Percentiles rank a stretch among this genome's conserved stretches.
phyloP scores from a whole-genome alignment of 2,888 invertebrate genomes.

The Liopterus haemorrhoidalis region DNA sequence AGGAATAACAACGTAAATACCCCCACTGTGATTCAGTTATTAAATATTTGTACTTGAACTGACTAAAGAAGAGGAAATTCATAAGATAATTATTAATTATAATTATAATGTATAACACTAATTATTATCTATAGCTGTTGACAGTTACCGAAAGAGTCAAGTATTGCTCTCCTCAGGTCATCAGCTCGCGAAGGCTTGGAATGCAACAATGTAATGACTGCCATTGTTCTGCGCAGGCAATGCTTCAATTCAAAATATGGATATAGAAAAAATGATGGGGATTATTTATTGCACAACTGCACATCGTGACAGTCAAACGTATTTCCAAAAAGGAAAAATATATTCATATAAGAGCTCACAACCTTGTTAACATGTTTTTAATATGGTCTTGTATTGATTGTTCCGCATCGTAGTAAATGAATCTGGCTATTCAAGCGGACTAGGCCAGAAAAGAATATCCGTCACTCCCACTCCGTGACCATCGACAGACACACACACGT shows the following conservation, averaged over 20 bases:
- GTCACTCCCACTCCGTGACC: constrained; percentile 12
- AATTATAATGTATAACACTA: too few relatives aligned
- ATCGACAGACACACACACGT: constrained; percentile 5
- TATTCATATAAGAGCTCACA: constrained; percentile 39
- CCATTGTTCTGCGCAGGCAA: neutral
- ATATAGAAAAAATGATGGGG: constrained; percentile 24
- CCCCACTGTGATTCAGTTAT: too few relatives aligned
- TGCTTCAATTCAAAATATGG: constrained; percentile 4
- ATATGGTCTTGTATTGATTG: constrained; percentile 35
- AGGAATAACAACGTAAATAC: too few relatives aligned
- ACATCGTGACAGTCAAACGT: too few relatives aligned
- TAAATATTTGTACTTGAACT: constrained; percentile 78
- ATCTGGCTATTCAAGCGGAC: constrained; percentile 9
- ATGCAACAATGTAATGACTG: constrained; percentile 34
- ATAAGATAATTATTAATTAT: too few relatives aligned
- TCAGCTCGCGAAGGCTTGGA: constrained; percentile 36
- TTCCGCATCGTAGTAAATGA: too few relatives aligned
- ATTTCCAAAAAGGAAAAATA: too few relatives aligned
- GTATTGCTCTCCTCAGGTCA: constrained; percentile 28
- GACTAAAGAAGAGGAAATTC: constrained; percentile 61
- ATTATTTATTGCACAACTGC: constrained; percentile 34
- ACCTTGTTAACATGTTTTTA: constrained; percentile 37
- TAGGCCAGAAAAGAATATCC: constrained; percentile 8
- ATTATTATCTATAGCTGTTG: too few relatives aligned
- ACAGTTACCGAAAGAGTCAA: constrained; percentile 29